phyloP scores from a whole-genome alignment of 2,888 invertebrate genomes.

The Tetragonula carbonaria region DNA sequence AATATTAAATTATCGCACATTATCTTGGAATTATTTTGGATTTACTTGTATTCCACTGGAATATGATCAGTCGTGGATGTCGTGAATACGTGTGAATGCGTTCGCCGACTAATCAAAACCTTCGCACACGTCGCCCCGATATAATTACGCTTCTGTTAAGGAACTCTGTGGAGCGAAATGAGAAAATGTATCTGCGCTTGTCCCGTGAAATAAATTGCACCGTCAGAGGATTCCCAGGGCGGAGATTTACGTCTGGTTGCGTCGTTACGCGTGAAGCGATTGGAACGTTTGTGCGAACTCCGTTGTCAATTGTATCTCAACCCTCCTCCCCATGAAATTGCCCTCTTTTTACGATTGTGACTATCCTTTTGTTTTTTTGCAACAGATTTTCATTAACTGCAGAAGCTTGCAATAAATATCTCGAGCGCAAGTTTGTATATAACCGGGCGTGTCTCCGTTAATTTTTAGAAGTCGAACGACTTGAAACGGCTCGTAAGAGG shows the following conservation, averaged over 20 bases:
- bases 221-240: not conserved
- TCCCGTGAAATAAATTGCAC: slow-evolving; percentile 41
- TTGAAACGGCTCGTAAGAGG: too few species aligned
- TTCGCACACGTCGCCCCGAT: too few species aligned
- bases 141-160: too few species aligned
- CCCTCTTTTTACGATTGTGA: not conserved
- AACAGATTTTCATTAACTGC: not conserved
- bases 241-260: slow-evolving; percentile 46
- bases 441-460: too few species aligned
- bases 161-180: not conserved
- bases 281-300: slow-evolving; percentile 1
- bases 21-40: too few species aligned
- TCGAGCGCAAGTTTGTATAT: too few species aligned
- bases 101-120: too few species aligned
- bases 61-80: too few species aligned
- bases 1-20: not conserved
- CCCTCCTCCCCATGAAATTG: not conserved
- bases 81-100: too few species aligned
- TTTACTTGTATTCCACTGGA: too few species aligned
- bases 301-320: not conserved
- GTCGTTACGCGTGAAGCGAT: slow-evolving; percentile 24
- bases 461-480: too few species aligned
- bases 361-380: not conserved
- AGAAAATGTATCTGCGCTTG: not conserved
- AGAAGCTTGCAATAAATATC: not conserved